Percentiles rank a stretch among this genome's conserved stretches.
These are phyloP conservation scores for Lycopodina hypogea DNA, from an alignment of 37 sponge, comb jelly and placozoan genomes.

Conservation along the genomic window DNA sequence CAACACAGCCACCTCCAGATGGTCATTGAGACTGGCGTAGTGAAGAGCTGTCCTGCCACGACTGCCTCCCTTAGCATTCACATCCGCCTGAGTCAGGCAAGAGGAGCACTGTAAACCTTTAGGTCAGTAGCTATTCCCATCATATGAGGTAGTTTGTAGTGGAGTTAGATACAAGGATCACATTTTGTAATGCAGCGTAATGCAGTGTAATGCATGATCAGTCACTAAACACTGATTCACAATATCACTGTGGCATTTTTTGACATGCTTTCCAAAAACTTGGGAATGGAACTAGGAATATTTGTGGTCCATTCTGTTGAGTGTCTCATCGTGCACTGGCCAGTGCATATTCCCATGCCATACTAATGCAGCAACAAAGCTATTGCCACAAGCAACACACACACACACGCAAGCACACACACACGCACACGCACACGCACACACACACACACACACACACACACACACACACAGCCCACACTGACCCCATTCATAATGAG, in stretches of 20 bases:
- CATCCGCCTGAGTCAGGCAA: constrained; percentile 46
- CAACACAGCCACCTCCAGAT: constrained; percentile 42
- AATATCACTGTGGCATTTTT: too few species aligned
- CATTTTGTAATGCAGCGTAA: too few species aligned
- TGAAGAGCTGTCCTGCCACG: constrained; percentile 69
- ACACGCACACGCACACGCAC: background rate
- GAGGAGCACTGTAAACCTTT: background rate
- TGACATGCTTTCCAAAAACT: too few species aligned
- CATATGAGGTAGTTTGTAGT: too few species aligned
- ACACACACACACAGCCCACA: background rate
- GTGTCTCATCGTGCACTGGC: background rate
- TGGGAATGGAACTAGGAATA: too few species aligned
- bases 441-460: constrained; percentile 9
- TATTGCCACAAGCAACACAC: background rate
- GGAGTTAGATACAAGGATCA: too few species aligned
- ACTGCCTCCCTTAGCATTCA: constrained; percentile 64
- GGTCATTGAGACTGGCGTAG: constrained; percentile 66
- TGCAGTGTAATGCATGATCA: too few species aligned
- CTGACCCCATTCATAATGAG: constrained; percentile 59
- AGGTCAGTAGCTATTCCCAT: background rate
- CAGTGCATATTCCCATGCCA: background rate
- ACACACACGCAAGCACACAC: background rate
- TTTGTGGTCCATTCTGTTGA: too few species aligned
- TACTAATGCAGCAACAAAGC: too few species aligned
- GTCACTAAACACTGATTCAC: too few species aligned